Percentiles rank a stretch among this genome's conserved stretches.
These are phyloP conservation scores for Chrysoperla carnea DNA, from an alignment of 1,140 invertebrate species.

Conservation along the genomic window DNA sequence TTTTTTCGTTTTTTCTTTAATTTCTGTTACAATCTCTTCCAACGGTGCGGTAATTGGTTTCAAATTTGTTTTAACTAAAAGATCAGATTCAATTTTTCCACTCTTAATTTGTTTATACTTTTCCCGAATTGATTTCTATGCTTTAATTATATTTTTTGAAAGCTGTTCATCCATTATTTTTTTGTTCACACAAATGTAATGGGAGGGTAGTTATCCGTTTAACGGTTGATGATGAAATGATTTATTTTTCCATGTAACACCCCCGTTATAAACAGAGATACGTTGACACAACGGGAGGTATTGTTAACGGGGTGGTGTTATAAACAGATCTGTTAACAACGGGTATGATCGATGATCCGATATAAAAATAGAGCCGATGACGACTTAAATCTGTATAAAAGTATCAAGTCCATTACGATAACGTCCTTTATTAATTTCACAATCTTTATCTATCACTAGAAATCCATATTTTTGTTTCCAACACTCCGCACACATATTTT, in stretches of 20 bases:
- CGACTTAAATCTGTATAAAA: neutral
- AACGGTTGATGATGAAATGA: no score
- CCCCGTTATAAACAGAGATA: neutral
- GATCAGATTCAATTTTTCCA: conserved; percentile 2
- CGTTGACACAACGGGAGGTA: no score
- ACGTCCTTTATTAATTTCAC: conserved; percentile 7
- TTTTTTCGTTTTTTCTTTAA: no score
- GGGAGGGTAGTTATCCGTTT: no score
- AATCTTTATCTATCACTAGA: conserved; percentile 9
- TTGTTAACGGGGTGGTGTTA: no score
- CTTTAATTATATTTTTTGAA: conserved; percentile 1
- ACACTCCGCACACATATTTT: conserved; percentile 7
- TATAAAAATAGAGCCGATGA: no score
- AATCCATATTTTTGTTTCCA: conserved; percentile 9
- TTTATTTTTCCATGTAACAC: neutral
- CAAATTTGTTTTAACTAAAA: conserved; percentile 6
- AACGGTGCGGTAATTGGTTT: conserved; percentile 8
- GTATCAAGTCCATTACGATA: conserved; percentile 7
- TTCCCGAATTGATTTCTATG: conserved; percentile 2
- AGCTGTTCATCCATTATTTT: no score
- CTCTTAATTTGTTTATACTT: conserved; percentile 4
- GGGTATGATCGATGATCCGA: neutral
- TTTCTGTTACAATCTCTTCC: conserved; percentile 4
- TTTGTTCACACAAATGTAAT: no score
- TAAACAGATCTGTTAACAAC: neutral